Evolutionary conservation across 2,113 vertebrate species (phyloP).

Genomic region (Peromyscus leucopus): DNA sequence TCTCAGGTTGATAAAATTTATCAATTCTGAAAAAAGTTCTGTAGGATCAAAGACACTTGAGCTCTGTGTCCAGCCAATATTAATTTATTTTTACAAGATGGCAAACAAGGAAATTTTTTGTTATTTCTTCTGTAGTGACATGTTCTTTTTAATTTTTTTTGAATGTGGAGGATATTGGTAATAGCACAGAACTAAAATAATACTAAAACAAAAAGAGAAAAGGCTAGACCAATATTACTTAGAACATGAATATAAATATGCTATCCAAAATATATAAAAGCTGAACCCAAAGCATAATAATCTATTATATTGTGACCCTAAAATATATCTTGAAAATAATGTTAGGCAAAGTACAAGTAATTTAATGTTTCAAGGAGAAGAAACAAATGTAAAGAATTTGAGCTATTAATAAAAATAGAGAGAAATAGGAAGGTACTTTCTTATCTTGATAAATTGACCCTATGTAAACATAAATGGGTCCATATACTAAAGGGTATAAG

Average conservation of each 20-base stretch:
- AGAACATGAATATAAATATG: background rate
- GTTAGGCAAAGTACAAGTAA: background rate
- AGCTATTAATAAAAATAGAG: background rate
- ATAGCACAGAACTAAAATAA: background rate
- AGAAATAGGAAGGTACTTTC: background rate
- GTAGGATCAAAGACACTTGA: slow-evolving; percentile 58
- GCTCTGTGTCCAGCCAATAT: slow-evolving; percentile 47
- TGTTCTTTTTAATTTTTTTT: background rate
- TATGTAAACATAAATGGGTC: background rate
- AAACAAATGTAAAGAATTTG: background rate
- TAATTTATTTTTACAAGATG: slow-evolving; percentile 69
- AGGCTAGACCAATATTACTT: background rate
- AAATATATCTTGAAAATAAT: background rate
- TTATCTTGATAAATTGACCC: background rate
- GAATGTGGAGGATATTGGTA: background rate
- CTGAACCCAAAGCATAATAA: background rate
- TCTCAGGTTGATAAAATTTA: background rate
- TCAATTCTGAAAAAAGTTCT: slow-evolving; percentile 57
- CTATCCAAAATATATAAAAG: slow-evolving; percentile 18
- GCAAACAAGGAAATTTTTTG: background rate
- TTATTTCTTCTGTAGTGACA: background rate
- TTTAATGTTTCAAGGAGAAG: background rate
- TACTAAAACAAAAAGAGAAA: background rate
- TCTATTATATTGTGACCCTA: background rate
- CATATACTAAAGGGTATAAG: background rate